Evolutionary conservation across 2,113 vertebrate genomes (phyloP), one percentile per base, ranked within the genome.

Genomic region (Pelobates fuscus): DNA sequence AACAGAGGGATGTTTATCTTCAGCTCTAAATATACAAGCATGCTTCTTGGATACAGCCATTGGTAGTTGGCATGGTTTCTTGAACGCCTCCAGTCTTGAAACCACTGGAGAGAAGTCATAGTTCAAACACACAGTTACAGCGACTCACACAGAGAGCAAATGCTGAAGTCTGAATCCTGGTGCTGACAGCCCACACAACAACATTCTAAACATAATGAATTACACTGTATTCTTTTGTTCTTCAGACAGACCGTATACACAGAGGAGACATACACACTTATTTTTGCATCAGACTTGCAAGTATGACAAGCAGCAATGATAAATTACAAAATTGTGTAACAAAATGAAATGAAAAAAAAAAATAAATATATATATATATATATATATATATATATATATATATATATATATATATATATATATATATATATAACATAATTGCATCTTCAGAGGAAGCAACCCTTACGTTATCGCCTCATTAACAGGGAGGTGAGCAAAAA

Each of bases 1-100:
- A 69, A 21, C n/a, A 57, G n/a, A 44, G 20, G n/a, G 67, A 69
- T 57, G 49, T 37, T 69, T 55, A 32, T 20, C n/a, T 24, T 23
- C 7, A 24, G n/a, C 4, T 52, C 24, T 59, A 70, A 44, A 27
- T 46, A 71, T 61, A 46, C 12, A 61, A 23, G 3, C 26, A 15
- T 11, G 8, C 12, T 46, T 29, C 52, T 11, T 29, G 44, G 62
- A 57, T 44, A 73, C 46, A 43, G 63, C 6, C 8, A 23, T 11
- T 26, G 37, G 52, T 25, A 59, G 72, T 67, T 76, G 64, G 72
- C 63, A 76, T 76, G 63, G 72, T 76, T 73, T 41, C 70, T 17
- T 21, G 5, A 37, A n/a, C 43, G 43, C 23, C 54, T 29, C 23
- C 44, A 49, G 57, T 25, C 23, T 57, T 55, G 2, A 66, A 74